A percentile compares a stretch with the other conserved stretches of the same genome.
These are phyloP conservation scores for Phenganax subtilis DNA, from an alignment of 92 coral and sea anemone genomes.

Conservation along the genomic window DNA sequence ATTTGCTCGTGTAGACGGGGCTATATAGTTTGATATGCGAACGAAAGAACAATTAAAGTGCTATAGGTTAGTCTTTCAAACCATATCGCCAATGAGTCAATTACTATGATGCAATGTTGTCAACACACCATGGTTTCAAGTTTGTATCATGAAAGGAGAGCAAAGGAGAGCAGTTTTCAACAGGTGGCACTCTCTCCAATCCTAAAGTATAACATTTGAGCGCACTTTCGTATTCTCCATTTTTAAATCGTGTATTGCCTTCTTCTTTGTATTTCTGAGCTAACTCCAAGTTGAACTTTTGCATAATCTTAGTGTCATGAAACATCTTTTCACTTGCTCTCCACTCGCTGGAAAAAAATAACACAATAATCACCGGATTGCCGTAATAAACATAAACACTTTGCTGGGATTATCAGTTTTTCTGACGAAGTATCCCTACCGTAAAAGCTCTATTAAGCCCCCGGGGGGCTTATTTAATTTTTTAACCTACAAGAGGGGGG, in stretches of 20 bases:
- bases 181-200: constrained; percentile 64
- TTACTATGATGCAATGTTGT: background rate
- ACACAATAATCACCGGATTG: too few relatives aligned
- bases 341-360: constrained; percentile 58
- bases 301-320: constrained; percentile 41
- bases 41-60: too few relatives aligned
- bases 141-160: background rate
- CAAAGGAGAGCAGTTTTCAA: background rate
- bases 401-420: too few relatives aligned
- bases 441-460: too few relatives aligned
- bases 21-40: too few relatives aligned
- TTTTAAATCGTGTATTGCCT: constrained; percentile 75
- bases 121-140: background rate
- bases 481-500: too few relatives aligned
- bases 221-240: constrained; percentile 58
- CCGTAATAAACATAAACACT: too few relatives aligned
- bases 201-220: constrained; percentile 59
- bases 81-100: too few relatives aligned
- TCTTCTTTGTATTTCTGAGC: constrained; percentile 66
- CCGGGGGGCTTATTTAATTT: too few relatives aligned
- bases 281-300: constrained; percentile 42
- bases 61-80: too few relatives aligned
- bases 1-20: too few relatives aligned
- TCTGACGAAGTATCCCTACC: too few relatives aligned
- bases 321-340: constrained; percentile 56